Percentiles rank a stretch among this genome's conserved stretches.
Evolutionary conservation across 2,113 vertebrate genomes (phyloP).

Genomic region (Scomber scombrus): DNA sequence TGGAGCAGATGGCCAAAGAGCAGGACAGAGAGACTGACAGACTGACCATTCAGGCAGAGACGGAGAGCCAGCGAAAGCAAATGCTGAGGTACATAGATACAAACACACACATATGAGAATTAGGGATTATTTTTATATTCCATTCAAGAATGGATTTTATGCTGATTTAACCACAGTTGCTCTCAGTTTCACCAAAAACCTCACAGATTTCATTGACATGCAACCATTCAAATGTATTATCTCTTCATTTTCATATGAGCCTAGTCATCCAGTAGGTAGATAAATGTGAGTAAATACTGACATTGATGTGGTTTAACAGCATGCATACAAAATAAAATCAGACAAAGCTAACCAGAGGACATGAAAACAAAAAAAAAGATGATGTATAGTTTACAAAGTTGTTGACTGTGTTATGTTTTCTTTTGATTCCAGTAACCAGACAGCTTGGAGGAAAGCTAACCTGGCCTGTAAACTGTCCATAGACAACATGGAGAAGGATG

Average conservation of each 20-base stretch:
- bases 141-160: too few species aligned
- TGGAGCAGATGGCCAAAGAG: slow-evolving; percentile 93
- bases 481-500: slow-evolving; percentile 92
- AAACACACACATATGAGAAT: too few species aligned
- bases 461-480: slow-evolving; percentile 93
- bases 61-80: slow-evolving; percentile 92
- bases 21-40: slow-evolving; percentile 93
- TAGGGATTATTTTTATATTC: too few species aligned
- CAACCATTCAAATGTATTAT: too few species aligned
- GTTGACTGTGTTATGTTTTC: not conserved
- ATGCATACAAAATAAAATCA: too few species aligned
- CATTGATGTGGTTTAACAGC: not conserved
- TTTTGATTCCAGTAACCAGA: slow-evolving; percentile 89
- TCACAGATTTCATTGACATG: too few species aligned
- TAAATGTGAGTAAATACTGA: not conserved
- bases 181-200: too few species aligned
- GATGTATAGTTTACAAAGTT: not conserved
- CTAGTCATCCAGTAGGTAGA: not conserved
- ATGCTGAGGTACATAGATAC: slow-evolving; percentile 87
- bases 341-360: not conserved
- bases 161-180: too few species aligned
- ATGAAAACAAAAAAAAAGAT: not conserved
- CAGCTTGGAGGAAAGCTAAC: slow-evolving; percentile 95
- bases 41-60: slow-evolving; percentile 88
- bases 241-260: too few species aligned